These are phyloP conservation scores for Bubalus kerabau DNA, from an alignment of 2,113 vertebrate genomes.

Conservation along the genomic window DNA sequence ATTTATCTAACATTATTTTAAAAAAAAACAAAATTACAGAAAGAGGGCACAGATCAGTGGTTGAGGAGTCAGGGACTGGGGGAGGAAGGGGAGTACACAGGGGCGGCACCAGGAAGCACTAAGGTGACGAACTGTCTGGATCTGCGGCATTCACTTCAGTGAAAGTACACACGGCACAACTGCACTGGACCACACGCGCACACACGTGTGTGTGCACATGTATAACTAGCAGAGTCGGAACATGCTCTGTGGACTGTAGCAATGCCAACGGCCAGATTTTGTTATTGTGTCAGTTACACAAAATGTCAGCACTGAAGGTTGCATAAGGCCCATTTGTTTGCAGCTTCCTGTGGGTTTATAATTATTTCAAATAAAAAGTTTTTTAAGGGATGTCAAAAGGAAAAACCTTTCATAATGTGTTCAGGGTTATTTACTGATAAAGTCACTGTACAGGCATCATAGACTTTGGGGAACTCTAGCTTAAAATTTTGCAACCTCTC, in stretches of 20 bases:
- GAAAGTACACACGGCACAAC: background rate
- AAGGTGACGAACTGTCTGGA: background rate
- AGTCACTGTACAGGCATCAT: background rate
- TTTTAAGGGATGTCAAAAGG: background rate
- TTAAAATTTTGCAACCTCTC: background rate
- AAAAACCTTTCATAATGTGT: background rate
- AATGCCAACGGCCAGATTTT: background rate
- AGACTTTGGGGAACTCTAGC: background rate
- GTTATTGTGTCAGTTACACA: background rate
- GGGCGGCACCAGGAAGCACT: background rate
- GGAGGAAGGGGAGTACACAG: background rate
- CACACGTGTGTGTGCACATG: background rate
- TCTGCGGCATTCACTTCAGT: background rate
- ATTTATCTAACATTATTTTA: background rate
- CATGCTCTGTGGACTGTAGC: background rate
- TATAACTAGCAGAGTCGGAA: background rate
- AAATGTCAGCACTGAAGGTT: background rate
- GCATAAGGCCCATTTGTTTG: background rate
- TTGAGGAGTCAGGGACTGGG: background rate
- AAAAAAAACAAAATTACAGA: background rate
- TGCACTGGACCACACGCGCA: background rate
- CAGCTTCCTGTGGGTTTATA: background rate
- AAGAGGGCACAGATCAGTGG: background rate
- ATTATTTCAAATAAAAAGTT: background rate
- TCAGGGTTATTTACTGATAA: background rate